Evolutionary conservation across 2,113 vertebrate genomes (phyloP).

Genomic region (Anthoscopus minutus): DNA sequence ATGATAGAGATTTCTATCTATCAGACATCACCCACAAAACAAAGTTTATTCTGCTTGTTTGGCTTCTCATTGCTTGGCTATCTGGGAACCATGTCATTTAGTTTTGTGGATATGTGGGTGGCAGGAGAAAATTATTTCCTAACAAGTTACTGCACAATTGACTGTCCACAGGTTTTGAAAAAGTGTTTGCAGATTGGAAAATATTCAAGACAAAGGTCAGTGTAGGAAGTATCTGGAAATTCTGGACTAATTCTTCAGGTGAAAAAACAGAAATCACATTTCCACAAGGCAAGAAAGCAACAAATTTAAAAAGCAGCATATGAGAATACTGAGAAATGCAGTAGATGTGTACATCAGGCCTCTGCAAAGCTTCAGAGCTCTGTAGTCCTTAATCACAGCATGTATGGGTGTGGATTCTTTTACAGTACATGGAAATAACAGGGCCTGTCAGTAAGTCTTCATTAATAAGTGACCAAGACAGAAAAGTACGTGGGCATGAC

Average conservation of each 20-base stretch:
- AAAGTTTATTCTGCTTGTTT: not conserved
- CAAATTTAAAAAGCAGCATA: not conserved
- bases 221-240: not conserved
- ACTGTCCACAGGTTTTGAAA: not conserved
- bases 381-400: not conserved
- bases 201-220: not conserved
- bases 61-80: not conserved
- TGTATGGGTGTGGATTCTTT: not conserved
- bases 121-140: not conserved
- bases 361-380: not conserved
- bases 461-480: not conserved
- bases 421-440: not conserved
- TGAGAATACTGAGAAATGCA: not conserved
- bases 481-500: not conserved
- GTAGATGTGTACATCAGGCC: not conserved
- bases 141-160: not conserved
- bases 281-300: not conserved
- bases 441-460: not conserved
- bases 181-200: not conserved
- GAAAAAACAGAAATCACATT: not conserved
- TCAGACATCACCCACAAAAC: not conserved
- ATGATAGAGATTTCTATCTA: not conserved
- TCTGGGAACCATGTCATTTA: not conserved
- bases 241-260: not conserved
- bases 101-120: not conserved